A percentile compares a stretch with the other conserved stretches of the same genome.
Conservation (phyloP, 2,113 vertebrate genomes). For the Cyanistes caeruleus region DNA sequence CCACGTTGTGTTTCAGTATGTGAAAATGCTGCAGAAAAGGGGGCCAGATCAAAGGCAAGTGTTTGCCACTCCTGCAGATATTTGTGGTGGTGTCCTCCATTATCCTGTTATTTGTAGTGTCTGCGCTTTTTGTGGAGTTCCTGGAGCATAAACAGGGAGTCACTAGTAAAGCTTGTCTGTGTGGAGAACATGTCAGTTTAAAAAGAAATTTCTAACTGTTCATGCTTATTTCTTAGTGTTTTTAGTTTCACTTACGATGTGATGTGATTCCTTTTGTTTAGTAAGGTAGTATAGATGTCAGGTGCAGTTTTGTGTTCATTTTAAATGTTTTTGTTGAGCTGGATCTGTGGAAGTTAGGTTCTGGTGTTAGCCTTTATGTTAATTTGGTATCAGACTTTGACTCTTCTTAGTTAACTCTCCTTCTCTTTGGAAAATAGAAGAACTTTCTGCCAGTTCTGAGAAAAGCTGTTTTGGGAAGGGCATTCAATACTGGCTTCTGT, state of each 20-base stretch:
- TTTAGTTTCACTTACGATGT: background rate
- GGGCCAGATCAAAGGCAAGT: slow-evolving; percentile 89
- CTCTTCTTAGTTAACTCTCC: background rate
- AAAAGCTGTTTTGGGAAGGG: background rate
- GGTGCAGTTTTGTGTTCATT: background rate
- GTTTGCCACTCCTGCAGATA: background rate
- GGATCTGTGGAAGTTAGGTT: background rate
- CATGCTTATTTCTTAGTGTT: background rate
- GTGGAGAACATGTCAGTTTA: background rate
- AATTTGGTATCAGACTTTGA: background rate
- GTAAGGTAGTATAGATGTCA: background rate
- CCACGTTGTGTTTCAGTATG: slow-evolving; percentile 92
- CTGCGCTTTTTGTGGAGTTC: background rate
- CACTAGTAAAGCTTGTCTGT: background rate
- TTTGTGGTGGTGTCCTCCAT: background rate
- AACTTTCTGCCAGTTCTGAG: background rate
- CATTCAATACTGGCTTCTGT: background rate
- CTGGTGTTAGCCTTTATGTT: background rate
- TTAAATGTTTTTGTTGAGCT: background rate
- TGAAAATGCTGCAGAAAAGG: slow-evolving; percentile 92
- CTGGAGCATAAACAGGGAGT: background rate
- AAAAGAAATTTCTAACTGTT: background rate
- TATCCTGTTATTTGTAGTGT: background rate
- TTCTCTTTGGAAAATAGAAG: background rate
- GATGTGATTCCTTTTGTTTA: background rate